Percentiles rank a stretch among this genome's conserved stretches.
Evolutionary conservation across 2,888 invertebrate genomes (phyloP).

Genomic region (Vanessa cardui): DNA sequence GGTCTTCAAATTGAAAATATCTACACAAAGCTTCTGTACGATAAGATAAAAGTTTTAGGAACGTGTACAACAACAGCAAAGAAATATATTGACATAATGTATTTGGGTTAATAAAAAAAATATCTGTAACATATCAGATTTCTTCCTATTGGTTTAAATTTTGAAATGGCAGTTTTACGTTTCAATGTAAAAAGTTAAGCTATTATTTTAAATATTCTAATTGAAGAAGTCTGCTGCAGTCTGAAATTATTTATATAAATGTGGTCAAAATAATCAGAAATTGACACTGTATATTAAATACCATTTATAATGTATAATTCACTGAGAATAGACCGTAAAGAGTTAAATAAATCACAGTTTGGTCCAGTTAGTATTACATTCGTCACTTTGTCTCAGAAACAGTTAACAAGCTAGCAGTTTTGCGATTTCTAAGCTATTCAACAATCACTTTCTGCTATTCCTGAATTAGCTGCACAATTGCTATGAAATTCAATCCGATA

Average conservation of each 20-base stretch:
- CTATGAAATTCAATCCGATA: conserved; percentile 53
- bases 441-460: conserved; percentile 42
- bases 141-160: no score
- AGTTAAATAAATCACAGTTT: conserved; percentile 34
- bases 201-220: no score
- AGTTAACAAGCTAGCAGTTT: conserved; percentile 39
- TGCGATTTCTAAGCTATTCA: conserved; percentile 36
- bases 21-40: no score
- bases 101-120: no score
- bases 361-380: conserved; percentile 38
- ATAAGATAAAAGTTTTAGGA: no score
- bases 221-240: neutral
- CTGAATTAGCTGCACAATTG: conserved; percentile 45
- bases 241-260: conserved; percentile 6
- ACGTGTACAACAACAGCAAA: no score
- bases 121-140: no score
- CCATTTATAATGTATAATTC: conserved; percentile 23
- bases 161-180: no score
- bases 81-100: no score
- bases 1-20: no score
- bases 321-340: conserved; percentile 31
- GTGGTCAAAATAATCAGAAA: neutral
- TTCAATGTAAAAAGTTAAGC: no score
- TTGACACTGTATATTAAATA: conserved; percentile 17
- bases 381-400: conserved; percentile 40